Evolutionary conservation across 2,888 invertebrate genomes (phyloP), one percentile per base, ranked within the genome.

Genomic region (Zaprionus obscuricornis): DNA sequence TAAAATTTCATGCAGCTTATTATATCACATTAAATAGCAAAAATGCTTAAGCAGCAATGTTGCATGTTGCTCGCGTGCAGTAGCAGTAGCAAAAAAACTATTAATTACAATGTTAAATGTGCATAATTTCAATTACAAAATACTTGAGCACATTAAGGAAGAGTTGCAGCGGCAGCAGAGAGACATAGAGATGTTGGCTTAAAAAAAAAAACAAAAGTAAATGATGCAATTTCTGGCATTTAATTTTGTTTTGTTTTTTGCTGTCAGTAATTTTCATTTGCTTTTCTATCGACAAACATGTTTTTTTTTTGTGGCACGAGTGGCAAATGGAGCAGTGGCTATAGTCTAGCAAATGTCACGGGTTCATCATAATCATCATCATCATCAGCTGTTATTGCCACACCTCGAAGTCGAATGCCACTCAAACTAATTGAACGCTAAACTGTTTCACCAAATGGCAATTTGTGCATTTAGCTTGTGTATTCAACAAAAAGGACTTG

Each of bases 61-160:
- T 7, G 24, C 11, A 31, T 43, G 39, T 16, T n/a, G 64, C 56
- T 81, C 70, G 79, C 85, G 86, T 86, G 81, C 39, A 33, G 4
- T n/a, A n/a, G n/a, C n/a, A n/a, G n/a, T n/a, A 33, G 31, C 16
- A 49, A 40, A 40, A 36, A 37, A 56, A 39, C 55, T 64, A 37
- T 63, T 75, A 79, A 84, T 79, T 65, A 60, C 60, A 54, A 31
- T 50, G 31, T 37, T 10, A 58, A 67, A 52, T 45, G 47, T 33
- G 40, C 55, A 60, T 81, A 62, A 70, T 86, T n/a, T 81, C 62
- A 79, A 84, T 86, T 84, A 84, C 85, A 81, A 84, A 86, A 76
- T 62, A 54, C 43, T 22, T n/a, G n/a, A n/a, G n/a, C n/a, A n/a
- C n/a, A n/a, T n/a, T n/a, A n/a, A n/a, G n/a, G n/a, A 36, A 56